Evolutionary conservation across 2,797 vertebrate genomes (phyloP), one percentile per base, ranked within the genome.

Genomic region (Leuciscus waleckii): DNA sequence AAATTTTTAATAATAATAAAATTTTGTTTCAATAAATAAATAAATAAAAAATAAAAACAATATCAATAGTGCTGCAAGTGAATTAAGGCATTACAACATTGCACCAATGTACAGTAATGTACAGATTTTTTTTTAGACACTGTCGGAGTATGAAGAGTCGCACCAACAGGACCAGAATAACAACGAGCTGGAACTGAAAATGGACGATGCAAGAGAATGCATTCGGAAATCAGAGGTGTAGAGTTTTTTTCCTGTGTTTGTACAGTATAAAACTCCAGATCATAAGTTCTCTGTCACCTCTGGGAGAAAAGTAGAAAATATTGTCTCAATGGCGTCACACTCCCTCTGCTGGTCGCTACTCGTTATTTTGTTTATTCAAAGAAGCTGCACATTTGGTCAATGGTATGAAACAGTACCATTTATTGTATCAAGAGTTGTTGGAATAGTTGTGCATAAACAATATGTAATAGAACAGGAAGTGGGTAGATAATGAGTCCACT

Each of bases 211-310:
- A 69, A 95, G 95, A 90, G 97, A 97, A 93, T 97, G 92, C 86
- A 97, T 99, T 2, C 96, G 98, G 79, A 97, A 97, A 91, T 97
- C 98, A 49, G 97, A 99, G 97, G 98, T 98, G 88, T 89, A 1
- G 61, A 70, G 81, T 84, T 49, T 74, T 71, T 43, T 13, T 29
- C 39, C 6, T 75, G 49, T 37, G 19, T 70, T 81, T 58, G 35
- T 41, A 14, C n/a, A 26, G 58, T 61, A 54, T 3, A 5, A 58
- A 37, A 26, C 5, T 56, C 23, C 13, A 51, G 63, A 32, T 61
- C 23, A 49, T 13, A n/a, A 43, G n/a, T 37, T 46, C 61, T 11
- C 51, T 3, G 8, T 80, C 37, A 80, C 19, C 43, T 67, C 56
- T 79, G 61, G 5, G 4, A 19, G 43, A 65, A 79, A 21, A 7